phyloP scores from a whole-genome alignment of 2,113 vertebrate species.

The Cepphus grylle region DNA sequence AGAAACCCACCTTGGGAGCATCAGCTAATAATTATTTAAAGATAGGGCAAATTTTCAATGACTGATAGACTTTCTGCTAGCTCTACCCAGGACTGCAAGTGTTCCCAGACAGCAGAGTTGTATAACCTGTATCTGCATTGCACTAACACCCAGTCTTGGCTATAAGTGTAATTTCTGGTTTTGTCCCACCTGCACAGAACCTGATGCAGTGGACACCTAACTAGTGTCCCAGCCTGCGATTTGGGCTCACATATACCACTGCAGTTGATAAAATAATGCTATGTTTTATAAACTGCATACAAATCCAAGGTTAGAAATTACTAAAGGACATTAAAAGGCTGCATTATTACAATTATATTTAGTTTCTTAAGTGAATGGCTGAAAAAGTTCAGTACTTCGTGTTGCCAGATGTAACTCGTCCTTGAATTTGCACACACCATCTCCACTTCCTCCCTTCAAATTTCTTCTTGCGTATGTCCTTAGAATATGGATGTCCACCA shows the following conservation, averaged over 20 bases:
- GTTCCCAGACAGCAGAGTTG: background rate
- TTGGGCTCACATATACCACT: background rate
- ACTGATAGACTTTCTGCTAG: background rate
- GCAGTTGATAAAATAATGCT: background rate
- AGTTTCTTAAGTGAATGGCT: conserved; percentile 54
- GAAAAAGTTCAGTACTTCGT: conserved; percentile 20
- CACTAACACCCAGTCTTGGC: background rate
- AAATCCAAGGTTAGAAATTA: background rate
- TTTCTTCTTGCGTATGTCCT: background rate
- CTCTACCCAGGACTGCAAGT: background rate
- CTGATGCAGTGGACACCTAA: background rate
- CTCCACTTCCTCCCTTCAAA: background rate
- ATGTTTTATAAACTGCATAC: background rate
- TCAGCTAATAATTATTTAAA: background rate
- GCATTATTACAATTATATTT: background rate
- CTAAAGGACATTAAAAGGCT: background rate
- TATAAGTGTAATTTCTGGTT: background rate
- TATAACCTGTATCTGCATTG: background rate
- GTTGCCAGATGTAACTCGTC: conserved; percentile 27
- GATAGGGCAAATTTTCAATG: background rate
- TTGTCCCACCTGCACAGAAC: background rate
- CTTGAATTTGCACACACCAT: conserved; percentile 7
- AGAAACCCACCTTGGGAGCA: background rate
- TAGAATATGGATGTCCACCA: conserved; percentile 16
- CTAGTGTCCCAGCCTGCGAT: background rate